Base-by-base conservation (phyloP, 1,140 invertebrate genomes). In the Drosophila fuyamai region DNA sequence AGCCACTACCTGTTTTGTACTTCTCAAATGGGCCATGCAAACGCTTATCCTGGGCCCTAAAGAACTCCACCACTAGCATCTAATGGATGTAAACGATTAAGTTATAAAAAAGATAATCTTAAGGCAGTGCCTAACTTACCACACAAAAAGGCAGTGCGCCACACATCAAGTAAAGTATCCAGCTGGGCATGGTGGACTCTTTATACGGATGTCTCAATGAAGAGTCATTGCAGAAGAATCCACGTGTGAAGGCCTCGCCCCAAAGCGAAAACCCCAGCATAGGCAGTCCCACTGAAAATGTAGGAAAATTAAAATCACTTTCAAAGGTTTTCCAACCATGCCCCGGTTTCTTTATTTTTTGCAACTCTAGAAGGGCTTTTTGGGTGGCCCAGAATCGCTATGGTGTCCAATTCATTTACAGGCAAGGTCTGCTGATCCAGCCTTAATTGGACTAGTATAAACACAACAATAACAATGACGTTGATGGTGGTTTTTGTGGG, bases 141-240 rank as follows among this genome's bases (percentile, higher is more conserved):
- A 95, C 93, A 60, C 94, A 82, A 58, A 96, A 93, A 23, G 97
- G 97, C 66, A 97, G 89, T 2, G 94, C 94, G 36, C 97, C 92
- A 27, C 96, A 96, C 79, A 96, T 93, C 74, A 96, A 93, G 93
- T 97, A 97, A 10, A 98, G 93, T 93, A 95, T 95, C 77, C 94
- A 92, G 86, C 95, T 97, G 43, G 96, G 95, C 72, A 98, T 95
- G 0, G 97, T 98, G 0, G 96, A 97, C 2, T 94, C 93, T 61
- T 95, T 94, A 90, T 94, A 97, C 8, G 98, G 98, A 93, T 98
- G 97, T 74, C 94, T 95, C 40, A 99, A 94, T 6, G 97, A 97
- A 83, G 98, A 96, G 93, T 99, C 98, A 91, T 97, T 95, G 94
- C 98, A 99, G 93, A 97, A 99, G 93, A 99, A 99, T 7, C 98